These are phyloP conservation scores for Apamea crenata DNA, from an alignment of 2,888 invertebrate species.

Conservation along the genomic window DNA sequence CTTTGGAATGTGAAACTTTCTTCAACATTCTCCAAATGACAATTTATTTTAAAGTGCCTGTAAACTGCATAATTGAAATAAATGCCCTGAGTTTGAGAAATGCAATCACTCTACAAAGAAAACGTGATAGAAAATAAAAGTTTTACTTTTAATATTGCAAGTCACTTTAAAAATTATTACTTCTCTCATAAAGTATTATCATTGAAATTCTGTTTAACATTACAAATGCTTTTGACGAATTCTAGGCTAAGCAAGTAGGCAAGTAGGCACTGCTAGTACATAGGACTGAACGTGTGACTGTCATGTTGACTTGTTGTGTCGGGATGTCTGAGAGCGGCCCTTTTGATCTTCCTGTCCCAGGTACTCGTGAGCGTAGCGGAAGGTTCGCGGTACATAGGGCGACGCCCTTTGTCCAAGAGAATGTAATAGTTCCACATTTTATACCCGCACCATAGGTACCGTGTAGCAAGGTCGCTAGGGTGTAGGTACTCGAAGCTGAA, in stretches of 20 bases:
- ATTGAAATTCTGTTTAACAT: background rate
- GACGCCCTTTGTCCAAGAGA: slow-evolving; percentile 37
- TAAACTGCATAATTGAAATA: background rate
- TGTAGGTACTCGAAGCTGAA: background rate
- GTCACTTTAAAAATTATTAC: background rate
- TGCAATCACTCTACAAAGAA: background rate
- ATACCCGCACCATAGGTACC: background rate
- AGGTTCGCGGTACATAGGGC: background rate
- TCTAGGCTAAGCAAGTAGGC: too few relatives aligned
- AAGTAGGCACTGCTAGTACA: background rate
- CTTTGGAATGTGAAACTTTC: background rate
- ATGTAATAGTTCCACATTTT: slow-evolving; percentile 40
- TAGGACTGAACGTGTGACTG: too few relatives aligned
- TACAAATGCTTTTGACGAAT: background rate
- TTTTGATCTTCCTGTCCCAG: slow-evolving; percentile 1
- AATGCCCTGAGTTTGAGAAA: background rate
- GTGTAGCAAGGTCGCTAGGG: background rate
- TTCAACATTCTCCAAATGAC: background rate
- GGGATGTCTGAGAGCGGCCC: background rate
- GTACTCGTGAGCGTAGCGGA: background rate
- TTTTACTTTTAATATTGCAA: background rate
- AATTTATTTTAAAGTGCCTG: background rate
- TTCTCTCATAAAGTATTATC: background rate
- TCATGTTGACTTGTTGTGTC: background rate
- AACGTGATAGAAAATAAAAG: background rate